Evolutionary conservation across 2,888 invertebrate species (phyloP).

Genomic region (Cheilosia vernalis): DNA sequence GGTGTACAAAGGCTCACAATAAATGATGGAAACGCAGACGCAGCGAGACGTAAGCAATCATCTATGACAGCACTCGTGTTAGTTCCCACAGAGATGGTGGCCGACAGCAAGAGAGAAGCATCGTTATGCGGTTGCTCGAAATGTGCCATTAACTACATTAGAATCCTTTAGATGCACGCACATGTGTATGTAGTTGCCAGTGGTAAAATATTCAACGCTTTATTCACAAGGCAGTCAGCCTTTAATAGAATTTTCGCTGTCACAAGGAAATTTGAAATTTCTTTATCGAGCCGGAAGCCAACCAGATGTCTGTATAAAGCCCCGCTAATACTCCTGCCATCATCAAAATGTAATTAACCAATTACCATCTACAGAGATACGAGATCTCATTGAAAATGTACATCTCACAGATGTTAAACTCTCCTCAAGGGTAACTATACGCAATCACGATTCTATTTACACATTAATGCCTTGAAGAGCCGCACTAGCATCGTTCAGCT

Average conservation of each 20-base stretch:
- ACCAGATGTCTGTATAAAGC: neutral
- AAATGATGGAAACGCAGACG: constrained; percentile 35
- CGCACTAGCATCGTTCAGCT: constrained; percentile 40
- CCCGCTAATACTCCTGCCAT: neutral
- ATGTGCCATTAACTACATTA: constrained; percentile 23
- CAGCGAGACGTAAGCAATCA: constrained; percentile 29
- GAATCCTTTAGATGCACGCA: constrained; percentile 9
- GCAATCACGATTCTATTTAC: constrained; percentile 42
- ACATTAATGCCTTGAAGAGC: constrained; percentile 38
- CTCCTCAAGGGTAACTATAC: neutral
- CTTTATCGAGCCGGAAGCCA: neutral
- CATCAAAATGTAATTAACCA: constrained; percentile 4
- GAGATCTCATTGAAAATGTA: constrained; percentile 1
- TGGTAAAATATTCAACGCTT: neutral
- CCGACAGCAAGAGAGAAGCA: neutral
- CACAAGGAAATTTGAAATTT: neutral
- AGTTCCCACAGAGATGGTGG: neutral
- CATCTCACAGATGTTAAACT: constrained; percentile 12
- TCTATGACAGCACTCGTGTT: constrained; percentile 22
- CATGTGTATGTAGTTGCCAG: neutral
- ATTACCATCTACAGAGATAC: constrained; percentile 4
- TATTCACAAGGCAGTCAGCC: neutral
- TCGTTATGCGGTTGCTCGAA: neutral
- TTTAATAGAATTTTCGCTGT: neutral
- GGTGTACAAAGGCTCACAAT: neutral